Evolutionary conservation across 1,140 invertebrate genomes (phyloP), one percentile per base, ranked within the genome.

Genomic region (Pseudomyrmex pallidus): DNA sequence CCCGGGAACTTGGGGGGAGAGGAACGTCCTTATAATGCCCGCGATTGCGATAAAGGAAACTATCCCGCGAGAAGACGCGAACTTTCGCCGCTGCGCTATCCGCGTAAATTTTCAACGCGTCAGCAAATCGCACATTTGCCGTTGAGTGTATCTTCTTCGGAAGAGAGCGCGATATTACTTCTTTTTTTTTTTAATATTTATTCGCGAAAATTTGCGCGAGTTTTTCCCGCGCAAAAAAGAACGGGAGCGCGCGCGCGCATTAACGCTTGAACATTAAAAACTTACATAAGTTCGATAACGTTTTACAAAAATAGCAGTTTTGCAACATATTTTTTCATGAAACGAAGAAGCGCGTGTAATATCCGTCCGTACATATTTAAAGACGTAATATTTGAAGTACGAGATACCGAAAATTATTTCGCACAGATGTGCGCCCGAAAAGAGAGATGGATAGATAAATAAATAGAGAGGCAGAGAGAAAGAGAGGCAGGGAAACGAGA

Each of bases 371-470:
- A 54, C 5, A 44, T 54, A 20, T 77, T 67, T 56, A 22, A 44
- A 56, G 17, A 0, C 17, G 10, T 46, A 57, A 68, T 78, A 56
- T 78, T 78, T 68, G 2, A 78, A 57, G 22, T 78, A 9, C 44
- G 1, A 54, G 35, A 57, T 44, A 35, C 2, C 8, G 44, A 68
- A 22, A 70, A 67, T 56, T 22, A 57, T 68, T 57, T 68, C 10
- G 52, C 15, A 46, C 74, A 66, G 4, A 7, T 44, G 12, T 22
- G 25, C 17, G 25, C 17, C 9, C 12, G 17, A 7, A 62, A 9
- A 8, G 8, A 61, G 1, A 48, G 54, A 57, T 5, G 13, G 25
- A 35, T 35, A 25, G 15, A 61, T 9, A 50, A 35, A 52, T 22
- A 64, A 15, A 64, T 2, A 64, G 8, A 62, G 46, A 48, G n/a